phyloP scores from a whole-genome alignment of 2,797 vertebrate species.

The Lateolabrax maculatus region DNA sequence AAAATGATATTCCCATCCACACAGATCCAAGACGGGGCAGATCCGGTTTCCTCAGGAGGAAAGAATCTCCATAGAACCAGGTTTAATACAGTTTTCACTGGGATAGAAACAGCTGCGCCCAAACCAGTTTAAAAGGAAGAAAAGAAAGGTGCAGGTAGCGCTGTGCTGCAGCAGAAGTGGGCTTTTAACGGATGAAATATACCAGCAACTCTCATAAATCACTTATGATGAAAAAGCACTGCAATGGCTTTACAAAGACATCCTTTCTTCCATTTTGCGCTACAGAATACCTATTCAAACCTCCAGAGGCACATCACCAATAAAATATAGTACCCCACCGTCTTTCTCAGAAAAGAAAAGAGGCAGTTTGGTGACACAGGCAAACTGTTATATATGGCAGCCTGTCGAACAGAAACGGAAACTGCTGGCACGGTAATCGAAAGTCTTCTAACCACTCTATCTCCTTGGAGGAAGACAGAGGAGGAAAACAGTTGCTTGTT shows the following conservation, averaged over 20 bases:
- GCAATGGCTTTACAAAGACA: neutral
- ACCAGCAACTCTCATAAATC: constrained; percentile 40
- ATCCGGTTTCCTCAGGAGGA: neutral
- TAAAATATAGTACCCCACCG: neutral
- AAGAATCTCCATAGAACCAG: constrained; percentile 2
- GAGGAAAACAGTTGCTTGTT: constrained; percentile 6
- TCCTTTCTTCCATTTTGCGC: constrained; percentile 12
- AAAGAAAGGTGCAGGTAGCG: neutral
- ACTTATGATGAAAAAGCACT: constrained; percentile 1
- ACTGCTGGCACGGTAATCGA: constrained; percentile 25
- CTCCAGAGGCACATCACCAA: neutral
- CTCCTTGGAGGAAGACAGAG: constrained; percentile 28
- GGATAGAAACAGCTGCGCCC: neutral
- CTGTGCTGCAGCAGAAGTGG: constrained; percentile 3
- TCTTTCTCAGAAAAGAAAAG: neutral
- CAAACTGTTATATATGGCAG: constrained; percentile 41
- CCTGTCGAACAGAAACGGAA: constrained; percentile 49
- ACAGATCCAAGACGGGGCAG: neutral
- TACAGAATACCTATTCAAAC: neutral
- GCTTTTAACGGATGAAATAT: constrained; percentile 32
- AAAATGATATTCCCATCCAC: neutral
- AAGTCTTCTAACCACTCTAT: constrained; percentile 30
- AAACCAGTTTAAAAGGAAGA: neutral
- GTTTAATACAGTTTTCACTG: constrained; percentile 27
- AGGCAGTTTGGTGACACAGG: constrained; percentile 18